Evolutionary conservation across 1,140 invertebrate genomes (phyloP), one percentile per base, ranked within the genome.

Genomic region (Philotrypesis tridentata): DNA sequence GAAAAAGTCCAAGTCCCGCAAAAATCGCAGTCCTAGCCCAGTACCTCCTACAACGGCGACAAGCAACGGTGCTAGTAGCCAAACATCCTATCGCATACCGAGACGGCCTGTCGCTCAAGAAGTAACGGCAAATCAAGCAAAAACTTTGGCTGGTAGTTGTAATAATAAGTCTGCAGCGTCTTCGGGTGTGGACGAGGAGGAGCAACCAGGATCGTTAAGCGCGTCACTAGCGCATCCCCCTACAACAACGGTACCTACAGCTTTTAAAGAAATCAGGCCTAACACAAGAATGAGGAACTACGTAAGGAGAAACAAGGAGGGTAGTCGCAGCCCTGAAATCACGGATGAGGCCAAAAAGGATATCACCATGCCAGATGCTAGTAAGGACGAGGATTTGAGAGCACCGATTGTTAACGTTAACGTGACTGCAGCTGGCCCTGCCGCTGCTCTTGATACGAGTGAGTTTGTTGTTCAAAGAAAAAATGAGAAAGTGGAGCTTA

Each of bases 251-350:
- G 61, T 29, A 5, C 0, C 23, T 1, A 31, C 33, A 5, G 63
- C 25, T 23, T 95, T 94, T 88, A 95, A 95, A 89, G 94, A 94
- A 84, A 91, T 94, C 17, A 93, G 94, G 82, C 91, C 92, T 55
- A 93, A 92, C 78, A 88, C 92, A 79, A 94, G 93, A 88, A 93
- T 93, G 84, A 91, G 94, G 82, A 93, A 94, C 89, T 95, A 95
- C 89, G 92, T 95, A 84, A 89, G 94, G 73, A 90, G 94, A 65
- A 94, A 95, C 86, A 93, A 93, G 85, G 92, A 94, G n/a, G 88
- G 84, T 65, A 90, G 88, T 82, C 84, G 86, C 48, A 95, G 94
- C 88, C 94, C 92, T 6, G 88, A 91, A 65, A 84, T 63, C 17
- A 84, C 79, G 73, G 55, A 40, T 63, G 4, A 82, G 5, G 48